Percentiles rank a stretch among this genome's conserved stretches.
phyloP scores from a whole-genome alignment of 2,797 vertebrate genomes.

The Rhabdomys pumilio region DNA sequence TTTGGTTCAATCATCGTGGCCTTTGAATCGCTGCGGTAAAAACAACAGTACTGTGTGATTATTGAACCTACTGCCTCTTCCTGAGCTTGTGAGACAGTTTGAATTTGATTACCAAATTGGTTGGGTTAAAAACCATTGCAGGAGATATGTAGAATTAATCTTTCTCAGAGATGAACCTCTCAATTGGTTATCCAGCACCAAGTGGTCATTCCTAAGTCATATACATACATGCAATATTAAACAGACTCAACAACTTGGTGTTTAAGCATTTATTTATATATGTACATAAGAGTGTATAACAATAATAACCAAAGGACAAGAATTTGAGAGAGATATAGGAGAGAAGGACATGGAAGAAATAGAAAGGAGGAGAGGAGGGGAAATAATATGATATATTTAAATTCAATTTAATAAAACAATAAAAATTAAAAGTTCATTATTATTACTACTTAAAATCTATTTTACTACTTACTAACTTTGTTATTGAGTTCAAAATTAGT shows the following conservation, averaged over 20 bases:
- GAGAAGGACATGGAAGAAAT: no score
- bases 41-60: not conserved
- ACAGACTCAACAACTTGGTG: not conserved
- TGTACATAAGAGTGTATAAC: not conserved
- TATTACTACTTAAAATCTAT: no score
- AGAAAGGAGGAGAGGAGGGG: not conserved
- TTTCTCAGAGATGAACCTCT: not conserved
- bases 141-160: not conserved
- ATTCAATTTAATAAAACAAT: not conserved
- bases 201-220: not conserved
- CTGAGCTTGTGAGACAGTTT: not conserved
- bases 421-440: not conserved
- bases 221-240: not conserved
- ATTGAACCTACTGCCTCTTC: not conserved
- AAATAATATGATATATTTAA: not conserved
- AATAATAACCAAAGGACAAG: not conserved
- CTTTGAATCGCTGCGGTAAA: not conserved
- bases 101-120: not conserved
- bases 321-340: not conserved
- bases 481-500: not conserved
- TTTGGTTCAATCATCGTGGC: not conserved
- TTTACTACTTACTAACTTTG: not conserved
- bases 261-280: not conserved
- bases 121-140: not conserved
- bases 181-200: not conserved